A percentile compares a stretch with the other conserved stretches of the same genome.
Conservation (phyloP, 2,113 vertebrate genomes). For the Etheostoma cragini region DNA sequence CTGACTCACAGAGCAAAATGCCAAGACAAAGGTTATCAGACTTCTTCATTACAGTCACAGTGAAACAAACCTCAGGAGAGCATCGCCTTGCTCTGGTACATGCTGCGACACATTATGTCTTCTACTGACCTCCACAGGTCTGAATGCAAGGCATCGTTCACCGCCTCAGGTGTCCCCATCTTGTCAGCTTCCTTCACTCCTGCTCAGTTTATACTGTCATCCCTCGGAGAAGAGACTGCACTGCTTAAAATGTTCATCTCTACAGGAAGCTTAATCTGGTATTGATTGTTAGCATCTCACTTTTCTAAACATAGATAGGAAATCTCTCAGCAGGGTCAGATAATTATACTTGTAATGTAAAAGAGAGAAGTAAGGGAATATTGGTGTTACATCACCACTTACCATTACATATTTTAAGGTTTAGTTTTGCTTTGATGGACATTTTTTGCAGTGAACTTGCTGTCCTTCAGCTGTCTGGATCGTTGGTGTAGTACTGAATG, state of each 20-base stretch:
- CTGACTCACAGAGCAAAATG: constrained; percentile 71
- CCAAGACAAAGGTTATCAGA: constrained; percentile 71
- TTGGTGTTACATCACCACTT: neutral
- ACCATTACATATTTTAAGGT: neutral
- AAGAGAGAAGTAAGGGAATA: neutral
- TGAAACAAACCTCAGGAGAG: constrained; percentile 46
- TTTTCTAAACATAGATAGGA: constrained; percentile 3
- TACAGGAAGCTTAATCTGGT: constrained; percentile 13
- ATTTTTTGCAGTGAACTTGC: constrained; percentile 29
- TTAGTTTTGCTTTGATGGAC: neutral
- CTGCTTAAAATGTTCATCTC: constrained; percentile 43
- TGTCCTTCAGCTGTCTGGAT: constrained; percentile 59
- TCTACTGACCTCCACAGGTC: constrained; percentile 53
- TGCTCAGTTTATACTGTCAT: constrained; percentile 41
- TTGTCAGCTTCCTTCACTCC: constrained; percentile 52
- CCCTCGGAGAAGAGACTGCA: constrained; percentile 32
- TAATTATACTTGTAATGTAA: neutral
- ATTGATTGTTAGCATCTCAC: constrained; percentile 36
- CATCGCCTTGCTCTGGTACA: constrained; percentile 8
- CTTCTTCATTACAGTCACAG: constrained; percentile 50
- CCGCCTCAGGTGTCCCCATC: constrained; percentile 43
- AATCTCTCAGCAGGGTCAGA: constrained; percentile 12
- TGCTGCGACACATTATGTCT: constrained; percentile 34
- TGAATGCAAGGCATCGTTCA: constrained; percentile 39
- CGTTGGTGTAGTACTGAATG: constrained; percentile 31